Base-by-base conservation (phyloP, 2,888 invertebrate species). In the Cartodere bifasciata region DNA sequence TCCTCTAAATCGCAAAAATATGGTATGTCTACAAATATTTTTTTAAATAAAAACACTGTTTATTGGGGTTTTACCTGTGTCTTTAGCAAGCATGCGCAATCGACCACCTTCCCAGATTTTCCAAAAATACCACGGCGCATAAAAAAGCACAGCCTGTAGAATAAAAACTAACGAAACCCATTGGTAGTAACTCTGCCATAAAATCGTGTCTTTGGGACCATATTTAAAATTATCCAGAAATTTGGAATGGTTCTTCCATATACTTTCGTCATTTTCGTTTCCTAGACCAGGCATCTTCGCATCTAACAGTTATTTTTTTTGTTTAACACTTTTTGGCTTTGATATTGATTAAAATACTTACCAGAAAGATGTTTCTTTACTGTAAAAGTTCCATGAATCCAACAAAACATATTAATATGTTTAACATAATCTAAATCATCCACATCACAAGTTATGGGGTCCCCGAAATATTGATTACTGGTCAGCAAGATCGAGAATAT, bases 391-490 rank as follows among this genome's bases (percentile, higher is more conserved):
- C 80, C 78, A 53, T 74, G 70, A 38, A 82, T 78, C 83, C 83
- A 84, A 57, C 84, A 85, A 53, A 73, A 83, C 32, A 75, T 74
- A 46, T 84, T 75, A 4, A 83, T n/a, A n/a, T n/a, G 70, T 28
- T 75, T 73, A 36, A 65, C 67, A 28, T 72, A 66, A 17, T 34
- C 34, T 41, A 64, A 60, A 23, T 59, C 58, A 23, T 65, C 63
- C 4, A 64, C 63, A 52, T 74, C 66, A 54, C 87, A 87, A 45
- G 78, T 72, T 29, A 88, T 84, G 1, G 86, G 85, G 45, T 86
- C 82, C 1, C 86, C 86, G 46, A 87, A 84, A 59, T 83, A 85
- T 55, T 87, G 83, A 48, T 81, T 80, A 9, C 82, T 75, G n/a
- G n/a, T n/a, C 23, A 87, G 70, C 45, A 86, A 53, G 44, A 84